Evolutionary conservation across 1,140 invertebrate species (phyloP), one percentile per base, ranked within the genome.

Genomic region (Phymastichus coffea): DNA sequence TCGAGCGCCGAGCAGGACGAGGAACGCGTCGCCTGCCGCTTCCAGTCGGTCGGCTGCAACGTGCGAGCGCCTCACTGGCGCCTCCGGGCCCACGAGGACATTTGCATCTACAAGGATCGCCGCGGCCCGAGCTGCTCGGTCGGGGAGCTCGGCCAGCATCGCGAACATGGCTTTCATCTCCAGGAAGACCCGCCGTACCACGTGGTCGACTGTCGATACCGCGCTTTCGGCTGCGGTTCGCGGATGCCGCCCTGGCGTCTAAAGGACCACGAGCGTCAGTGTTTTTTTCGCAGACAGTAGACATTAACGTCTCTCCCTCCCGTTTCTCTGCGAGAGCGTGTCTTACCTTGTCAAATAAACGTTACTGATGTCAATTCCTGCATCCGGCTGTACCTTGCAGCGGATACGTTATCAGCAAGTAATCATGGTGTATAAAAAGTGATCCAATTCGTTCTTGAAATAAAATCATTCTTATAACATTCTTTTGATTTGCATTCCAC

Each of bases 101-200:
- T 67, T 17, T 79, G 77, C 46, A 63, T 52, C 9, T 78, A 73
- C 47, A 73, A 68, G 40, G 65, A 70, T 12, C 60, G 47, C 6
- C 30, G 30, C 1, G 2, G 10, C 23, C n/a, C 1, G n/a, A 1
- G 22, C 9, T 2, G n/a, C 6, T 0, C 7, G 7, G 26, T 33
- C 2, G 25, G 8, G 30, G 17, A 37, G 14, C 33, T 48, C 10
- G n/a, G 4, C 1, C 20, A 51, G 14, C 48, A 51, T 10, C 33
- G 26, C 0, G 6, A 33, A 1, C 19, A n/a, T 12, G 6, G 28
- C 28, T 12, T 12, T 12, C 28, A 33, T 6, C 6, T 6, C 28
- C 28, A 6, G 12, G 28, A 6, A 6, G 28, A 12, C 7, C n/a
- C 26, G 9, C 46, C 26, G 6, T 28, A 48, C 26, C 0, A n/a